Evolutionary conservation across 2,888 invertebrate genomes (phyloP), one percentile per base, ranked within the genome.

Genomic region (Cataglyphis albicans): DNA sequence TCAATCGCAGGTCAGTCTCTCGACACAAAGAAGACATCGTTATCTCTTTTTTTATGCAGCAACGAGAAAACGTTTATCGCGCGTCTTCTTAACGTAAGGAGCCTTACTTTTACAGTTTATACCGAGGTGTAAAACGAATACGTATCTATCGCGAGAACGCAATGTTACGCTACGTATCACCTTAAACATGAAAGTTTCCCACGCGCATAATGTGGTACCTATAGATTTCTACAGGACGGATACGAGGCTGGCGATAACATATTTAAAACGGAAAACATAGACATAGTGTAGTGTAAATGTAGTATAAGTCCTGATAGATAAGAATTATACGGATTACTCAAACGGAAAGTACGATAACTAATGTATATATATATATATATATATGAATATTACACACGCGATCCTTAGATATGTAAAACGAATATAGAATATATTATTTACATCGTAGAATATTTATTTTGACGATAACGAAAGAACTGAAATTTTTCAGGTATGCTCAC

Each of bases 141-240:
- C 6, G 32, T 35, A 52, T 32, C 9, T 72, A 74, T 55, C 52
- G 35, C 81, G 52, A 52, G 48, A 55, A 75, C 44, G 81, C 38
- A 44, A 70, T 32, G 57, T 61, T n/a, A 67, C 65, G 29, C 7
- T 15, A 38, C 38, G 55, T 82, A 81, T 72, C 64, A 18, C 59
- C 18, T 70, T 18, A 82, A 63, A 84, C 70, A 74, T 41, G 82
- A 82, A 84, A 82, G 75, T 75, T 84, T 82, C 84, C 70, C 84
- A 84, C 84, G 84, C 64, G 70, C 70, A 48, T 57, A 35, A 59
- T 35, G 67, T 32, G 38, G 64, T 18, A 25, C 12, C 55, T 21
- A 25, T 3, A 70, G 70, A 70, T 70, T 59, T 80, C 72, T 70
- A 59, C 15, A 44, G 7, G 12, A 41, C 52, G 59, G 35, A 52